Percentiles rank a stretch among this genome's conserved stretches.
Evolutionary conservation across 2,113 vertebrate genomes (phyloP).

Genomic region (Gasterosteus aculeatus): DNA sequence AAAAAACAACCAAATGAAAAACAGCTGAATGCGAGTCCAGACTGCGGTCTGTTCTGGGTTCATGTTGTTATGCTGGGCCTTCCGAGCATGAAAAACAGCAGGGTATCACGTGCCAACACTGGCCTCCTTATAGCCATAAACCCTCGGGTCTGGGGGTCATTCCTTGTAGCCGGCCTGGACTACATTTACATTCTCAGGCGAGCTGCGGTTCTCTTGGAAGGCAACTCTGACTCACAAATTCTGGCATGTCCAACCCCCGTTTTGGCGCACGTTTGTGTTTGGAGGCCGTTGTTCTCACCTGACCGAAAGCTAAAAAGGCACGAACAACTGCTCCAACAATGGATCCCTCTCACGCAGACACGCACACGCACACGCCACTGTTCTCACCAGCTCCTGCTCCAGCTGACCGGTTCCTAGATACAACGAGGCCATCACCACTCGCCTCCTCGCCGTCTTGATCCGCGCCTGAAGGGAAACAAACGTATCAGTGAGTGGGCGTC

Average conservation of each 20-base stretch:
- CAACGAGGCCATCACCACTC: conserved; percentile 95
- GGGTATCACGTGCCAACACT: conserved; percentile 56
- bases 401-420: conserved; percentile 93
- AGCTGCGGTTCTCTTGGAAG: conserved; percentile 40
- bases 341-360: background rate
- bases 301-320: conserved; percentile 24
- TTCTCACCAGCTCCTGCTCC: conserved; percentile 93
- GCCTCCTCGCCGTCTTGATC: conserved; percentile 87
- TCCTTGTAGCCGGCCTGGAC: conserved; percentile 50
- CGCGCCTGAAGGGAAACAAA: conserved; percentile 78
- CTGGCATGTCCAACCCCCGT: conserved; percentile 51
- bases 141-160: conserved; percentile 56
- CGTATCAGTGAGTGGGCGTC: background rate
- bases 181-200: conserved; percentile 46
- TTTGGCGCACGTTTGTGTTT: conserved; percentile 24
- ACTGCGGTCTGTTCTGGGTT: conserved; percentile 63
- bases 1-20: conserved; percentile 40
- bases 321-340: background rate
- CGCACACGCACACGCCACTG: background rate
- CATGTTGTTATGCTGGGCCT: conserved; percentile 63
- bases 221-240: conserved; percentile 64
- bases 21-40: conserved; percentile 63
- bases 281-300: conserved; percentile 58
- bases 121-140: conserved; percentile 62
- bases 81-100: conserved; percentile 64